Percentiles rank a stretch among this genome's conserved stretches.
Conservation (phyloP, 2,888 invertebrate species). For the Nomada fabriciana region DNA sequence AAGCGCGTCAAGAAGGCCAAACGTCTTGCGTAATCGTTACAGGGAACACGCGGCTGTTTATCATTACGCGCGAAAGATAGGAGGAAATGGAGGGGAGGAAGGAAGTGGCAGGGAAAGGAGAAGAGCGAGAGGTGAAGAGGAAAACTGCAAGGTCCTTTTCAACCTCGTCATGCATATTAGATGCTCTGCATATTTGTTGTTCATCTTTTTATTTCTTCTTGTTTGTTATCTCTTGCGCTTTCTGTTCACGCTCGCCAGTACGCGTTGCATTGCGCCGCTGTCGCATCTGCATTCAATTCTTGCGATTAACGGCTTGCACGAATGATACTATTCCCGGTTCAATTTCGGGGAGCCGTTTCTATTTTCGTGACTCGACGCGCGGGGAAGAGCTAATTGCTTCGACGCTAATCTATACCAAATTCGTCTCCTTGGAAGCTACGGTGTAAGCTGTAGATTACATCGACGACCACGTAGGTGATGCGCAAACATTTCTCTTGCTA, state of each 20-base stretch:
- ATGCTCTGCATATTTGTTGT: constrained; percentile 46
- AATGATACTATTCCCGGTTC: too few species aligned
- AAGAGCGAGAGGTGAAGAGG: constrained; percentile 25
- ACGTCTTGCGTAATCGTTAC: constrained; percentile 73
- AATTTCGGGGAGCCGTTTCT: neutral
- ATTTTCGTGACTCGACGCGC: neutral
- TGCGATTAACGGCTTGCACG: neutral
- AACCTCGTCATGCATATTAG: constrained; percentile 62
- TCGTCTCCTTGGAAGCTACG: neutral
- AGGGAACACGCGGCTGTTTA: constrained; percentile 74
- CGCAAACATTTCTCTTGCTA: constrained; percentile 53
- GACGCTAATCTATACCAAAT: neutral
- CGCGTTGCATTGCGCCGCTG: neutral
- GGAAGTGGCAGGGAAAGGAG: constrained; percentile 19
- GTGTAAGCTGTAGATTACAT: neutral
- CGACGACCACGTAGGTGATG: neutral
- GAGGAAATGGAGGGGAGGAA: constrained; percentile 16
- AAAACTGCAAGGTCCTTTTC: constrained; percentile 67
- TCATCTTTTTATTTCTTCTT: constrained; percentile 13
- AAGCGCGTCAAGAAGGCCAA: constrained; percentile 76
- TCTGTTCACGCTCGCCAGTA: too few species aligned
- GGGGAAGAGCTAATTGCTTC: neutral
- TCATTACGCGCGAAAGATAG: constrained; percentile 68
- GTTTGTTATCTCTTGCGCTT: neutral
- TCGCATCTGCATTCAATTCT: constrained; percentile 12